Conservation (phyloP, 2,113 vertebrate genomes). For the Romanogobio albipinnatus region DNA sequence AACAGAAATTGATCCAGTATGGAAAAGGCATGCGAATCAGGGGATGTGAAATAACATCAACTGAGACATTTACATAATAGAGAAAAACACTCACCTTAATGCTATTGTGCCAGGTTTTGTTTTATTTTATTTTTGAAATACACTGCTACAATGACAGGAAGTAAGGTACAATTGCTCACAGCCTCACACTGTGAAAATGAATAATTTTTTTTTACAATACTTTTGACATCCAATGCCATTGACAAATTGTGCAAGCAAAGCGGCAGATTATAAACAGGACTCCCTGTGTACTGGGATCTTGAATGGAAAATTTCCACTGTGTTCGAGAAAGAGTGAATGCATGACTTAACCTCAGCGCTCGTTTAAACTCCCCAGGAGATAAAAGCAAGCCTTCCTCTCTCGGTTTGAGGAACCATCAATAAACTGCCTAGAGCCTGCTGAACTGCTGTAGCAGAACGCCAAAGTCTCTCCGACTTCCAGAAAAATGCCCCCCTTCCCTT, state of each 20-base stretch:
- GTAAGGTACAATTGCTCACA: not conserved
- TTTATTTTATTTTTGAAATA: constrained; percentile 12
- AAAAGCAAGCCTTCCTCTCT: not conserved
- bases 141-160: not conserved
- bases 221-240: constrained; percentile 42
- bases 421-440: constrained; percentile 20
- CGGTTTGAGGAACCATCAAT: constrained; percentile 39
- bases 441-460: constrained; percentile 3
- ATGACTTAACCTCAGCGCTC: constrained; percentile 23
- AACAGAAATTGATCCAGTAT: constrained; percentile 10
- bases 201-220: constrained; percentile 42
- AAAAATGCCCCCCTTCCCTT: constrained; percentile 5
- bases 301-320: constrained; percentile 22
- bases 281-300: constrained; percentile 31
- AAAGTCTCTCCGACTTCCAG: constrained; percentile 11
- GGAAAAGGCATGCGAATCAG: constrained; percentile 1
- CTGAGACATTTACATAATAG: constrained; percentile 29
- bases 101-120: not conserved
- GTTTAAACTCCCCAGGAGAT: constrained; percentile 26
- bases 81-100: constrained; percentile 12
- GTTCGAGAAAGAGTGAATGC: not conserved
- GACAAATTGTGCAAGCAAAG: constrained; percentile 48
- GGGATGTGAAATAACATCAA: not conserved
- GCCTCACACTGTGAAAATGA: constrained; percentile 46
- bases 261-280: constrained; percentile 45